Evolutionary conservation across 2,888 invertebrate species (phyloP).

Genomic region (Folsomia candida): DNA sequence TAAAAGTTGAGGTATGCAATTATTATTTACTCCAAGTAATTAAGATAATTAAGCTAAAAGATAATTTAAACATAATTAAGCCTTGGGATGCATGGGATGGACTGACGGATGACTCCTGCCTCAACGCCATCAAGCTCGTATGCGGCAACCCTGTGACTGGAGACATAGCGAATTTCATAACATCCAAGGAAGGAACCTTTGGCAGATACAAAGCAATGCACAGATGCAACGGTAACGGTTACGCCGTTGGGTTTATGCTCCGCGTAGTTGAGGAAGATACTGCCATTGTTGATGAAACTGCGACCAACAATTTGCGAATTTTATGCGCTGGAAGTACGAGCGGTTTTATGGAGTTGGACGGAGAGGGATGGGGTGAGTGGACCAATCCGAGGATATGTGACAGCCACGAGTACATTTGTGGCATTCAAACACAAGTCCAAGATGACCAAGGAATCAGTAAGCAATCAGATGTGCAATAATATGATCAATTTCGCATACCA

Average conservation of each 20-base stretch:
- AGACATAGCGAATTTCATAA: constrained; percentile 21
- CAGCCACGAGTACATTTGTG: constrained; percentile 41
- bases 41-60: not conserved
- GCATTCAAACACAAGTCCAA: constrained; percentile 46
- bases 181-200: constrained; percentile 41
- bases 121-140: constrained; percentile 36
- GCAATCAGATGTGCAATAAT: not conserved
- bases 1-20: constrained; percentile 42
- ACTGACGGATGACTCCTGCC: constrained; percentile 20
- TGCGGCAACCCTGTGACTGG: constrained; percentile 28
- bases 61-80: too few species aligned
- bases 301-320: constrained; percentile 44
- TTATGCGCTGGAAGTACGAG: constrained; percentile 32
- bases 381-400: constrained; percentile 35
- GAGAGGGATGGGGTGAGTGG: constrained; percentile 43
- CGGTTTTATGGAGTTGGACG: constrained; percentile 39
- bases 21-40: constrained; percentile 21
- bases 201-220: constrained; percentile 42
- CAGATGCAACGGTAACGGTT: constrained; percentile 38
- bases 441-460: constrained; percentile 40
- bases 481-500: not conserved
- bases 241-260: constrained; percentile 33
- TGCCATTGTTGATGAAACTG: constrained; percentile 39
- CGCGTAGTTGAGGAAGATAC: constrained; percentile 27
- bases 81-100: constrained; percentile 9